Conservation (phyloP, 2,888 invertebrate species). For the Sussaba pulchella region DNA sequence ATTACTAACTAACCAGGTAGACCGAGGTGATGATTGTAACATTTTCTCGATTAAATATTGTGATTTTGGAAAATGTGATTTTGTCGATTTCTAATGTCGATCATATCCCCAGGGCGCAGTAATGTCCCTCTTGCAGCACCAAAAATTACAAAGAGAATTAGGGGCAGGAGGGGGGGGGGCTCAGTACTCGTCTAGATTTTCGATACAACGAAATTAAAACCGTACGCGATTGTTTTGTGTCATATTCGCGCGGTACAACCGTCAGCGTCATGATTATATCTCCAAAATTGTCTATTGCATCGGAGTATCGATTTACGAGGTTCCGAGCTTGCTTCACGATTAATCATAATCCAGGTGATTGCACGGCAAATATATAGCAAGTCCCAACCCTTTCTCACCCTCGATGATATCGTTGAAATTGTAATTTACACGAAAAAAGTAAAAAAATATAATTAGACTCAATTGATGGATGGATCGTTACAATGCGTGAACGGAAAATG, state of each 20-base stretch:
- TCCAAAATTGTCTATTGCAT: too few relatives aligned
- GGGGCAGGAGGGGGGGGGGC: neutral
- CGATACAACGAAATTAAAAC: constrained; percentile 20
- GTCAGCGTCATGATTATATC: too few relatives aligned
- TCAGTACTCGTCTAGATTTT: neutral
- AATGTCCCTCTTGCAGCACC: neutral
- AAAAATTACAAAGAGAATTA: constrained; percentile 23
- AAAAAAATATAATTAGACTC: constrained; percentile 20
- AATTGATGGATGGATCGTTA: constrained; percentile 15
- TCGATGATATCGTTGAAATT: constrained; percentile 31
- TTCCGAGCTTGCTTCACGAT: neutral
- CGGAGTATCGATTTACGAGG: too few relatives aligned
- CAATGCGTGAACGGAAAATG: constrained; percentile 40
- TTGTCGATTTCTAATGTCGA: neutral
- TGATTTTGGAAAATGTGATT: neutral
- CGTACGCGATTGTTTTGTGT: too few relatives aligned
- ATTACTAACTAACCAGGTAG: neutral
- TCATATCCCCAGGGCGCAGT: neutral
- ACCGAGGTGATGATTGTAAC: neutral
- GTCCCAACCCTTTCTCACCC: constrained; percentile 33
- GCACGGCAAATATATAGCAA: neutral
- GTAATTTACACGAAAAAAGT: constrained; percentile 46
- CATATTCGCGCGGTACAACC: too few relatives aligned
- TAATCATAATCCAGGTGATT: constrained; percentile 15
- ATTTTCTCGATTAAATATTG: too few relatives aligned